Percentiles rank a stretch among this genome's conserved stretches.
Evolutionary conservation across 2,888 invertebrate species (phyloP).

Genomic region (Lasius fuliginosus): DNA sequence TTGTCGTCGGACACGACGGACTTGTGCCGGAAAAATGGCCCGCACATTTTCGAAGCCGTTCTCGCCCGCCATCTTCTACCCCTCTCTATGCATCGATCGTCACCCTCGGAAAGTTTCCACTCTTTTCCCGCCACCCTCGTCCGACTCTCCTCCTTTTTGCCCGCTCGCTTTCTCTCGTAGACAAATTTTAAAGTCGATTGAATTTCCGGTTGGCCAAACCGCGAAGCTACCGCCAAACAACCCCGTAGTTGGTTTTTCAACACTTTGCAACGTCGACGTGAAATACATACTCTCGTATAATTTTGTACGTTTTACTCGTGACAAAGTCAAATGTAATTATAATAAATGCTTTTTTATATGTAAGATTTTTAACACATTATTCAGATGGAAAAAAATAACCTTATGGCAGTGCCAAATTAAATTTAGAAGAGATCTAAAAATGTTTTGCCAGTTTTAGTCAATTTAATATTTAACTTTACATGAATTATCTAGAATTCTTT

Average conservation of each 20-base stretch:
- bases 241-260: slow-evolving; percentile 55
- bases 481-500: background rate
- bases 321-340: slow-evolving; percentile 48
- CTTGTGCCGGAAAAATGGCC: slow-evolving; percentile 76
- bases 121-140: slow-evolving; percentile 37
- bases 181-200: slow-evolving; percentile 73
- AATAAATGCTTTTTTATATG: slow-evolving; percentile 32
- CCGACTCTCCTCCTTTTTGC: slow-evolving; percentile 27
- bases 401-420: slow-evolving; percentile 3
- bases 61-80: slow-evolving; percentile 45
- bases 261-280: slow-evolving; percentile 45
- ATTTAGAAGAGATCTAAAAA: slow-evolving; percentile 20
- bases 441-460: background rate
- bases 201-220: slow-evolving; percentile 66
- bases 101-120: slow-evolving; percentile 52
- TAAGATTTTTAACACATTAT: slow-evolving; percentile 1
- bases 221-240: slow-evolving; percentile 55
- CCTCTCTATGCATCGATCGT: slow-evolving; percentile 56
- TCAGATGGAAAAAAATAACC: background rate
- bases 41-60: slow-evolving; percentile 76
- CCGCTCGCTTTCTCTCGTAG: slow-evolving; percentile 45
- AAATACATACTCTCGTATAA: slow-evolving; percentile 45
- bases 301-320: slow-evolving; percentile 43
- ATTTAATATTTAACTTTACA: background rate
- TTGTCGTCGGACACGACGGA: slow-evolving; percentile 72